These are phyloP conservation scores for Planiliza haematocheilus DNA, from an alignment of 2,113 vertebrate genomes.

Conservation along the genomic window DNA sequence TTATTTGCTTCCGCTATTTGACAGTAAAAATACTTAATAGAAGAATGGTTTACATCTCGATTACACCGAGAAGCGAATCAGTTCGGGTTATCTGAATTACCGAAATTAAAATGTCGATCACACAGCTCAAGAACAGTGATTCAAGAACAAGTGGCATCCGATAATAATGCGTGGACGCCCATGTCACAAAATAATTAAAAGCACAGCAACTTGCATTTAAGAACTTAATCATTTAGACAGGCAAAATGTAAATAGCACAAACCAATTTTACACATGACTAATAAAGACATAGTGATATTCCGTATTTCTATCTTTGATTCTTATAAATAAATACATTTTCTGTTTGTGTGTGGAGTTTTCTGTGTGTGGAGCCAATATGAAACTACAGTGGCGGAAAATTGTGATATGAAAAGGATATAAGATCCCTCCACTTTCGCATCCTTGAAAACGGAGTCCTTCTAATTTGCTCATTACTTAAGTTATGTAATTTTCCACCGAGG, in stretches of 20 bases:
- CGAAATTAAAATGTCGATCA: slow-evolving; percentile 12
- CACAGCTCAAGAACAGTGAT: slow-evolving; percentile 23
- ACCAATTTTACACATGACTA: slow-evolving; percentile 57
- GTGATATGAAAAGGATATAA: background rate
- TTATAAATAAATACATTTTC: background rate
- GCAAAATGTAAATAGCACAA: slow-evolving; percentile 36
- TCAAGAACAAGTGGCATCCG: slow-evolving; percentile 8
- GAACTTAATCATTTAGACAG: slow-evolving; percentile 38
- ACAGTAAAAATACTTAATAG: background rate
- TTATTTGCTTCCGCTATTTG: no score
- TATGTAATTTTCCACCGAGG: slow-evolving; percentile 51
- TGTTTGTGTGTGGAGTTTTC: background rate
- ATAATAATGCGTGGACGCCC: slow-evolving; percentile 9
- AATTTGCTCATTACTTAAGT: slow-evolving; percentile 67
- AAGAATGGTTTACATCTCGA: background rate
- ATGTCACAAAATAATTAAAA: slow-evolving; percentile 28
- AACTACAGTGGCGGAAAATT: background rate
- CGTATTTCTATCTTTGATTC: slow-evolving; percentile 6
- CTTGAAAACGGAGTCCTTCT: slow-evolving; percentile 34
- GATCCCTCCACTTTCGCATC: slow-evolving; percentile 14
- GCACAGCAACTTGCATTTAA: slow-evolving; percentile 19
- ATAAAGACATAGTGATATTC: slow-evolving; percentile 26
- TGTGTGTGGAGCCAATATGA: background rate
- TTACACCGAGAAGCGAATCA: background rate
- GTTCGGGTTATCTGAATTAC: background rate